Base-by-base conservation (phyloP, 2,888 invertebrate genomes). In the Coelopa pilipes region DNA sequence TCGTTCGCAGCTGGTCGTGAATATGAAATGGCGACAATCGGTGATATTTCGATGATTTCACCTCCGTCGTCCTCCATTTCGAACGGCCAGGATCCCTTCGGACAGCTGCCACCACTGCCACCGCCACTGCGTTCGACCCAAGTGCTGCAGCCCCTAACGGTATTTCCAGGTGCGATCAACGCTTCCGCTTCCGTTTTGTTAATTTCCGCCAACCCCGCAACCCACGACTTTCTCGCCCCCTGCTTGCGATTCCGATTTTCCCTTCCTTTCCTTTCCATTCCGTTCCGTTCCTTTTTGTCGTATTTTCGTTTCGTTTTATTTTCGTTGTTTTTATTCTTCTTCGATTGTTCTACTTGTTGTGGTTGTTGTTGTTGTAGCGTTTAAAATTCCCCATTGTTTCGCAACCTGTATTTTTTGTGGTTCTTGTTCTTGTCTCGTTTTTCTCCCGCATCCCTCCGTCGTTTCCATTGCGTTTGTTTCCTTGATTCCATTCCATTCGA, bases 91-190 rank as follows among this genome's bases (percentile, higher is more conserved):
- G 88, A 88, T 85, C 88, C 87, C 81, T 85, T 85, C 83, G 87
- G 87, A 85, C 87, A 87, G 82, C 82, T 88, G 85, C 88, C 88
- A 82, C 88, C 88, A 82, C 84, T 88, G 83, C 87, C 87, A 84
- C 88, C 88, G 84, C 88, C 88, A 82, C 84, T 88, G 87, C 87
- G 88, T 85, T 88, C 88, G 84, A 87, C 87, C 83, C 87, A 88
- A 86, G 87, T 87, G 84, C 82, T 88, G 81, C 87, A 88, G 85
- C 87, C 87, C 80, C 81, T 88, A 85, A 86, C 86, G 84, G 87
- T 86, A 81, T 88, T 88, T 87, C 88, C 88, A 88, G 88, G 88
- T 88, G 84, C 74, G 80, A 46, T 47, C 7, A 60, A 59, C 13
- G 49, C 45, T 62, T 21, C 49, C 34, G 13, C 55, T 68, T 62